Base-by-base conservation (phyloP, 35 echinoderm and acorn worm species). In the Apostichopus parvimensis region DNA sequence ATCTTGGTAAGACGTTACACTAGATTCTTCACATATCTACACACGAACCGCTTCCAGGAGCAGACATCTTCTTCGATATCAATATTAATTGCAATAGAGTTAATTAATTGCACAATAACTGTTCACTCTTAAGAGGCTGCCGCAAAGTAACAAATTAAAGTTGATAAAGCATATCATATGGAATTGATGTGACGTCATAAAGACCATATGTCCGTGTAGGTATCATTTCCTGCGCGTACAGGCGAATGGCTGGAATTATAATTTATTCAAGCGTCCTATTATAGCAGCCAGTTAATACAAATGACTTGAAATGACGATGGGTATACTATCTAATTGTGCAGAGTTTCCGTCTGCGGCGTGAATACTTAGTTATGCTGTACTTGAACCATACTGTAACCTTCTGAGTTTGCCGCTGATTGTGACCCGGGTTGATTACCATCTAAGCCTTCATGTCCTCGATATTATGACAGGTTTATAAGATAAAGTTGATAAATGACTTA, bases 61-160 rank as follows among this genome's bases (percentile, higher is more conserved):
- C 71, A 75, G 71, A 75, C 71, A 18, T 18, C 21, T 22, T 75
- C 18, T 68, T 22, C 18, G 17, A 18, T 75, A 73, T 66, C 71
- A 13, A 20, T 88, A 66, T 88, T 88, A 88, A 88, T 88, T 88
- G 86, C 25, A 6, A 54, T 88, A 72, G 86, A 88, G 86, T 88
- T 88, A 88, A 88, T 88, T 88, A 88, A 88, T 88, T 88, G 86
- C 86, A 72, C 86, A 73, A 54, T 66, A 82, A 88, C 86, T 72
- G 86, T 88, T 72, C 23, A 66, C 15, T 73, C 86, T 88, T 88
- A 73, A 88, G 86, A 88, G 86, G 68, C 45, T 88, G 68, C 86
- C 86, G 86, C 86, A 88, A 73, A 61, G 68, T 52, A 73, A 66
- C 62, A 64, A 88, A 73, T 88, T 34, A 88, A 88, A 62, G 54